A percentile compares a stretch with the other conserved stretches of the same genome.
phyloP scores from a whole-genome alignment of 2,888 invertebrate genomes.

The Lasioglossum figueresi region DNA sequence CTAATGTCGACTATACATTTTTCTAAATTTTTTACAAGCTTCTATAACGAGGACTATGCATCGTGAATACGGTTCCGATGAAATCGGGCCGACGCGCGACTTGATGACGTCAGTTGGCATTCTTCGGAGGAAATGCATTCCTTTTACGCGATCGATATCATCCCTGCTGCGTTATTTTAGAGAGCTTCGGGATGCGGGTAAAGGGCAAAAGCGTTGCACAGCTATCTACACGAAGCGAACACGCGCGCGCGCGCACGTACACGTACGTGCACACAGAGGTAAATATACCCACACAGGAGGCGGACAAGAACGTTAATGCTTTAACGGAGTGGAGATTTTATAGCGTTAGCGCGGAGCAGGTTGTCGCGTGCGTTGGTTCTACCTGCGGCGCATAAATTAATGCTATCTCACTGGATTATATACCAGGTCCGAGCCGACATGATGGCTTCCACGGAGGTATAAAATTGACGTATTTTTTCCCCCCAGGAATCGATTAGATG shows the following conservation, averaged over 20 bases:
- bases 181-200: conserved; percentile 32
- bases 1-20: no score
- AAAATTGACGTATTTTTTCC: conserved; percentile 65
- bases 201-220: conserved; percentile 14
- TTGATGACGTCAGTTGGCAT: conserved; percentile 21
- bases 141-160: conserved; percentile 42
- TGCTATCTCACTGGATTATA: conserved; percentile 63
- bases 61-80: conserved; percentile 6
- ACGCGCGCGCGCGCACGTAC: neutral
- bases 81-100: conserved; percentile 9
- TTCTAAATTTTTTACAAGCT: neutral
- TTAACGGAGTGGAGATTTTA: conserved; percentile 56
- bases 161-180: conserved; percentile 55
- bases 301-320: conserved; percentile 43
- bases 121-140: conserved; percentile 48
- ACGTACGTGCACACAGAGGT: neutral
- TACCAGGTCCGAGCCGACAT: conserved; percentile 31
- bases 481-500: conserved; percentile 49
- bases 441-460: conserved; percentile 48
- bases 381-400: conserved; percentile 65
- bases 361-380: conserved; percentile 63
- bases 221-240: neutral
- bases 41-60: conserved; percentile 14
- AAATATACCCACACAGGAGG: neutral
- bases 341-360: conserved; percentile 33